Evolutionary conservation across 53 echinoderm and acorn worm genomes (phyloP), one percentile per base, ranked within the genome.

Genomic region (Henricia sp.): DNA sequence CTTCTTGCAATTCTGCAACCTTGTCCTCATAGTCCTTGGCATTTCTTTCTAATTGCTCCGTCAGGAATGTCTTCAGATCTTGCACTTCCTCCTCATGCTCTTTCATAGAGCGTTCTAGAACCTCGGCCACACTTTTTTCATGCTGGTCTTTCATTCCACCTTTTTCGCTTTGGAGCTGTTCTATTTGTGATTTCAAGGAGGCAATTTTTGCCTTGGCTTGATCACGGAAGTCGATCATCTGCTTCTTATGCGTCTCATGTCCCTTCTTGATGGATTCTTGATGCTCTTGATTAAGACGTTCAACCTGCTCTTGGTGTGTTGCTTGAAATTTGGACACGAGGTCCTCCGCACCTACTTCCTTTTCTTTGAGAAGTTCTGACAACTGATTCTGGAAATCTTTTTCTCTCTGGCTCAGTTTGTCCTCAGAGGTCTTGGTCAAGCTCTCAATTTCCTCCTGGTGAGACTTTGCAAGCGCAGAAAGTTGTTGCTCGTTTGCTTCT

Each of bases 181-280:
- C 90, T 34, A 90, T 88, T 57, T 92, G 87, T 37, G 90, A 74
- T 53, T 86, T 91, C 16, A 91, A 72, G 16, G 73, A 77, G 44
- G 86, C 84, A 72, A 99, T 94, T 67, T 95, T 99, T 4, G 83
- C 94, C 71, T 95, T 99, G 39, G 99, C 99, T 60, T 99, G 94
- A 44, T 99, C 99, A 23, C 91, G 90, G 38, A 99, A 78, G 59
- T 99, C 92, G 32, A 88, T 54, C 89, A 99, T 86, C 73, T 94
- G 87, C 25, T 92, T 92, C 21, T 92, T 90, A 43, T 91, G 92
- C 1, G 60, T 84, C 19, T 75, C 83, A 25, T 84, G 71, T 12
- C 72, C 73, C 24, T 62, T 82, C 56, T 90, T 86, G 46, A 85
- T 66, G n/a, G 92, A 75, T 24, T 94, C 92, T 27, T 90, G 74